Evolutionary conservation across 2,113 vertebrate genomes (phyloP), one percentile per base, ranked within the genome.

Genomic region (Danionella cerebrum): DNA sequence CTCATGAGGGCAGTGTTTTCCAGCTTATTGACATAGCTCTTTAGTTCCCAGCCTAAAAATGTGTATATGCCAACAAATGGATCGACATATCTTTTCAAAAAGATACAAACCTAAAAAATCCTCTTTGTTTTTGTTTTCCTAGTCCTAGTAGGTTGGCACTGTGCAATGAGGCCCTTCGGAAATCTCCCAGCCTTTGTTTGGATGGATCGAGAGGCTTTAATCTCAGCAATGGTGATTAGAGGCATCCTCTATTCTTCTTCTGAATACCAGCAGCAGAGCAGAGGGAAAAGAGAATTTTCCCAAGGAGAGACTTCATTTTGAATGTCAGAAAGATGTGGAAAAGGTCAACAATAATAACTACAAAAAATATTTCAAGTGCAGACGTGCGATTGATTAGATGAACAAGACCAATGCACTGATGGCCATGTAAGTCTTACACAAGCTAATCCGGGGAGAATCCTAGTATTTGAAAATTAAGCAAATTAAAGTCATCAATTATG

Each of bases 341-440:
- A 66, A 72, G 70, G 63, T 66, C 70, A 64, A 36, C 13, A 18
- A 55, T 13, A 50, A 58, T 66, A 54, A 21, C 66, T 65, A 71
- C 33, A 36, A 24, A 5, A 36, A 19, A 44, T 60, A 21, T 45
- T 48, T 50, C 44, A 51, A 69, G 51, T 4, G 16, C 18, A 6
- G 33, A 48, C 66, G 31, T 11, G 12, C 38, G 25, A 45, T 69
- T 57, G 57, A 69, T 69, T 59, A 51, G 19, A 14, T 21, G 33
- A 22, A 59, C 33, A 10, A 25, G 22, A 18, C 11, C 13, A 35
- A 60, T 31, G 42, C 41, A 36, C 57, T 44, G 16, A 47, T 25
- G 29, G 21, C 10, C 29, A n/a, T 48, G 19, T 60, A 42, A 35
- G n/a, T 9, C n/a, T 22, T 5, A 22, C 24, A 11, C 27, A 39